A percentile compares a stretch with the other conserved stretches of the same genome.
phyloP scores from a whole-genome alignment of 2,113 vertebrate genomes.

The Rhadina sibilatrix region DNA sequence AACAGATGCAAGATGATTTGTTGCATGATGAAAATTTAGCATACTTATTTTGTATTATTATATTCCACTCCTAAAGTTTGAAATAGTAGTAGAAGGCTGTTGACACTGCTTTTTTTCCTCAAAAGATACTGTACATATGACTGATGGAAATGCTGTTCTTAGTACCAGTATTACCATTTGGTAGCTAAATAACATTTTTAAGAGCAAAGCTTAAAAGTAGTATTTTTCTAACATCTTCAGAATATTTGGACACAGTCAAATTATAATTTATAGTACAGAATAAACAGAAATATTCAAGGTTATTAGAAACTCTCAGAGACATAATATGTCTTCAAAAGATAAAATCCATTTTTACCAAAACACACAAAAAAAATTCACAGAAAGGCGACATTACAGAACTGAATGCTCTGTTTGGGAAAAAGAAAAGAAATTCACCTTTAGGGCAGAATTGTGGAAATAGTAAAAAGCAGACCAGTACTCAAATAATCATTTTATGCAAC shows the following conservation, averaged over 20 bases:
- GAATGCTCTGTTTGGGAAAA: neutral
- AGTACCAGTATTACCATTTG: neutral
- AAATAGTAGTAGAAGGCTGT: neutral
- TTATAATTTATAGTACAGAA: neutral
- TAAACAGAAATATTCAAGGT: neutral
- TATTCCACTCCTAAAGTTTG: accelerated
- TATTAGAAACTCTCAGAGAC: neutral
- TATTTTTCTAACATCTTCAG: neutral
- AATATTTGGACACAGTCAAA: neutral
- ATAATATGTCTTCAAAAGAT: neutral
- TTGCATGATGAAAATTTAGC: neutral
- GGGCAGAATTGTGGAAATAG: neutral
- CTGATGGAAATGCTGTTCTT: neutral
- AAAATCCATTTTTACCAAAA: neutral
- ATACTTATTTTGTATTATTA: neutral
- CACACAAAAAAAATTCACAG: neutral
- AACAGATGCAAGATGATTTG: neutral
- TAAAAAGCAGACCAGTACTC: neutral
- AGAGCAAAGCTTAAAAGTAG: neutral
- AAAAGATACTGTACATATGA: neutral
- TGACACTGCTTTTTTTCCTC: neutral
- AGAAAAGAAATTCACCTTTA: neutral
- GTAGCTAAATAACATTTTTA: neutral
- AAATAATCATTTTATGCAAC: neutral
- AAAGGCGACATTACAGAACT: neutral